A percentile compares a stretch with the other conserved stretches of the same genome.
Evolutionary conservation across 1,140 invertebrate species (phyloP).

Genomic region (Pachyrhynchus sulphureomaculatus): DNA sequence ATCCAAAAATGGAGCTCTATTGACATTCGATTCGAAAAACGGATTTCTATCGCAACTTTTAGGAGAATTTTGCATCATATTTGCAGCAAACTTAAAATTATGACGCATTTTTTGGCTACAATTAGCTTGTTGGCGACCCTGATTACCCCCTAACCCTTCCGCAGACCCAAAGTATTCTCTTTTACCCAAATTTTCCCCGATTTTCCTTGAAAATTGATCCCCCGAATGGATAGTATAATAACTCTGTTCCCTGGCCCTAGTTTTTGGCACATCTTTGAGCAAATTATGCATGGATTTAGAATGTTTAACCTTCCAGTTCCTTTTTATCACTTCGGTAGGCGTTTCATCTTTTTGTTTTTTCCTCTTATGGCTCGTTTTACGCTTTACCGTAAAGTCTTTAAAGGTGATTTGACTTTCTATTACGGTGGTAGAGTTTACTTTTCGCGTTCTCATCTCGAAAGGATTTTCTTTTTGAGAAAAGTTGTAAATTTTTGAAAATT

Average conservation of each 20-base stretch:
- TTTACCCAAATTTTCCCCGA: background rate
- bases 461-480: background rate
- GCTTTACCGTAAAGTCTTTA: background rate
- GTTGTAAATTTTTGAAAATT: background rate
- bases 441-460: slow-evolving; percentile 8
- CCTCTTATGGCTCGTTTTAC: background rate
- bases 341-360: slow-evolving; percentile 28
- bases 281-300: slow-evolving; percentile 45
- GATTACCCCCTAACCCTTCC: background rate
- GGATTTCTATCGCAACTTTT: too few relatives aligned
- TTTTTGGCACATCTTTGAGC: slow-evolving; percentile 28
- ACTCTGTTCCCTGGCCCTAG: slow-evolving; percentile 25
- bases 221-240: slow-evolving; percentile 47
- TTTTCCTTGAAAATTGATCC: slow-evolving; percentile 10
- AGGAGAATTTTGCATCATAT: too few relatives aligned
- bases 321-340: slow-evolving; percentile 35
- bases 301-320: slow-evolving; percentile 38
- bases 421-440: background rate
- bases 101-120: too few relatives aligned
- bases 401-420: background rate
- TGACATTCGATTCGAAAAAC: too few relatives aligned
- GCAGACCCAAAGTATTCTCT: background rate
- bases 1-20: too few relatives aligned
- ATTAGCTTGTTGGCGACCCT: background rate
- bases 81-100: too few relatives aligned